Evolutionary conservation across 2,888 invertebrate genomes (phyloP), one percentile per base, ranked within the genome.

Genomic region (Sicus ferrugineus): DNA sequence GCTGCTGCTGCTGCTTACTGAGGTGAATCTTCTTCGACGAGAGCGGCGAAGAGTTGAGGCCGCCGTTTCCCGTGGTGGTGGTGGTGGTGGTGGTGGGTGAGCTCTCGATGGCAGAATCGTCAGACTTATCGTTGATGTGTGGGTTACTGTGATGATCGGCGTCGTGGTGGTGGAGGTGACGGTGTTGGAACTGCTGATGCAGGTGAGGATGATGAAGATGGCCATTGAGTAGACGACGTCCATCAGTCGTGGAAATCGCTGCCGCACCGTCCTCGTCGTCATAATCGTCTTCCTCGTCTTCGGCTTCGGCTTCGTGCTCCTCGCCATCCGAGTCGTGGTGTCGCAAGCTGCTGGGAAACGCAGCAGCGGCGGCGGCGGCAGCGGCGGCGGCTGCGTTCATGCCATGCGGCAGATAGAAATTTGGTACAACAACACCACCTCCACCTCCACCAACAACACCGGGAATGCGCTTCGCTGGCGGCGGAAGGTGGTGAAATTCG

Each of bases 391-490:
- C 73, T 21, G 71, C 66, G 3, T 77, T 77, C 77, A 79, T 78
- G 56, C 78, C 75, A 67, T 80, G 77, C 23, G 81, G 81, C 65
- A 81, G 69, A 68, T 83, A 83, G 64, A 83, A 78, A 69, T 76
- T 83, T 11, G 77, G 77, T 71, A 67, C 78, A 75, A 61, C 77
- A 75, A 76, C 77, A 68, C 77, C 77, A 62, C 79, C 86, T 84
- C 85, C 59, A 73, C 75, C 64, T 70, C 74, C 72, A 58, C 74
- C 75, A 70, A 76, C 72, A 59, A 34, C 50, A 2, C 77, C 87
- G 5, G 54, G 26, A 3, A 23, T 23, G 83, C 86, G 77, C 63
- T 88, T 93, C 62, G 90, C 87, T 11, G 91, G 89, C 50, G 92
- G 90, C 63, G 90, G 89, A 72, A 88, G 90, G 58, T 76, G 77